Evolutionary conservation across 2,888 invertebrate species (phyloP), one percentile per base, ranked within the genome.

Genomic region (Cantharis lateralis): DNA sequence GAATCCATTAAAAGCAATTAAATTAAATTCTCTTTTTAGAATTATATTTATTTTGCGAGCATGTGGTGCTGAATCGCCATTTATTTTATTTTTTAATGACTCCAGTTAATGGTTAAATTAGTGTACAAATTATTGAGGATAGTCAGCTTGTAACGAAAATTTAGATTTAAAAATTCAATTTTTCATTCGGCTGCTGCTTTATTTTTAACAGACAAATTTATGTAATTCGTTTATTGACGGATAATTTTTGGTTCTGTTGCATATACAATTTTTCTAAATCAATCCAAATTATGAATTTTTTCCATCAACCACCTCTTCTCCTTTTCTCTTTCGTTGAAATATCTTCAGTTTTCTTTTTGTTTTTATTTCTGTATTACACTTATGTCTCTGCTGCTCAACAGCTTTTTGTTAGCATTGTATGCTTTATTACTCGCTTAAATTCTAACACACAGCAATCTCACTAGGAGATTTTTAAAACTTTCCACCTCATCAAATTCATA

Each of bases 81-180:
- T 76, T 76, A 78, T 78, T 78, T 78, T 78, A 78, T 79, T 79
- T 79, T 78, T 77, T 79, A 77, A 77, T 77, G 79, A 69, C 72
- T 72, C 70, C 64, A 74, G 74, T 77, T 79, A 79, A 79, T 79
- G 79, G 72, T 75, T 77, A 77, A 79, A 79, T 77, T 79, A 79
- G 75, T 77, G 77, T 74, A 76, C 75, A 75, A 77, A 79, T 77
- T 79, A 79, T 78, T 72, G 78, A 76, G 70, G 72, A 70, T 75
- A 72, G 75, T 75, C 78, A 70, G 75, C 75, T 71, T 68, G 72
- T 69, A 72, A 75, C 71, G 76, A 69, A 72, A 68, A 68, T 62
- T 72, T 26, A 68, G 66, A 72, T 72, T 78, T 72, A 72, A 78
- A 78, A 78, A 75, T 66, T 70, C 75, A 73, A 75, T 78, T 78